Conservation (phyloP, 2,888 invertebrate species). For the Erebia aethiops region DNA sequence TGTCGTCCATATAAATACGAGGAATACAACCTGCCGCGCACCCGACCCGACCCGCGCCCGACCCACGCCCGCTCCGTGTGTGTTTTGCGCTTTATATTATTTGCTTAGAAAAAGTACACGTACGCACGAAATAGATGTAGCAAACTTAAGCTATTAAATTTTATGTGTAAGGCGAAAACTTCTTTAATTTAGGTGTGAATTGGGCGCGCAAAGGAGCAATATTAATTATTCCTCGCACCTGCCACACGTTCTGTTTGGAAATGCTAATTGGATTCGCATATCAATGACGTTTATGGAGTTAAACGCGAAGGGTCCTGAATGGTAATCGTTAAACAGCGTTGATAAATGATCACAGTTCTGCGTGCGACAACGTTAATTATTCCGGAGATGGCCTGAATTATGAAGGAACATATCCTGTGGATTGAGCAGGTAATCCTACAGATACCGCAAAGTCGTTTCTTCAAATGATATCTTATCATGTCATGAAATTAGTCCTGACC, state of each 20-base stretch:
- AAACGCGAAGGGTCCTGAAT: slow-evolving; percentile 26
- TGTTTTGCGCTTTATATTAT: too few species aligned
- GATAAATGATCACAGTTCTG: slow-evolving; percentile 27
- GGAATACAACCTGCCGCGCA: too few species aligned
- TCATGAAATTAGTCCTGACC: too few species aligned
- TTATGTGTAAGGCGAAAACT: slow-evolving; percentile 13
- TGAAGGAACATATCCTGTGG: background rate
- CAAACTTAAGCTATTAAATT: slow-evolving; percentile 17
- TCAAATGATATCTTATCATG: too few species aligned
- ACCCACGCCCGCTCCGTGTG: too few species aligned
- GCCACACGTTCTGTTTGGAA: slow-evolving; percentile 26
- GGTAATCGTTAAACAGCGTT: slow-evolving; percentile 24
- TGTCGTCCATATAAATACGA: too few species aligned
- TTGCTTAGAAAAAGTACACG: background rate
- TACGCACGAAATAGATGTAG: background rate
- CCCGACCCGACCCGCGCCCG: too few species aligned
- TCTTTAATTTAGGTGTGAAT: slow-evolving; percentile 27
- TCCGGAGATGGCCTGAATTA: background rate
- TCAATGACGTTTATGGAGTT: slow-evolving; percentile 31
- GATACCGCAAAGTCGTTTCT: background rate
- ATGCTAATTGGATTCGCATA: slow-evolving; percentile 33
- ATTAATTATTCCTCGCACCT: slow-evolving; percentile 25
- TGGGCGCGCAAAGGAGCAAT: slow-evolving; percentile 22
- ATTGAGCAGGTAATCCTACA: background rate
- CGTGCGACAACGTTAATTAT: slow-evolving; percentile 21